Percentiles rank a stretch among this genome's conserved stretches.
Conservation (phyloP, 23 tunicate genomes). For the Botrylloides violaceus region DNA sequence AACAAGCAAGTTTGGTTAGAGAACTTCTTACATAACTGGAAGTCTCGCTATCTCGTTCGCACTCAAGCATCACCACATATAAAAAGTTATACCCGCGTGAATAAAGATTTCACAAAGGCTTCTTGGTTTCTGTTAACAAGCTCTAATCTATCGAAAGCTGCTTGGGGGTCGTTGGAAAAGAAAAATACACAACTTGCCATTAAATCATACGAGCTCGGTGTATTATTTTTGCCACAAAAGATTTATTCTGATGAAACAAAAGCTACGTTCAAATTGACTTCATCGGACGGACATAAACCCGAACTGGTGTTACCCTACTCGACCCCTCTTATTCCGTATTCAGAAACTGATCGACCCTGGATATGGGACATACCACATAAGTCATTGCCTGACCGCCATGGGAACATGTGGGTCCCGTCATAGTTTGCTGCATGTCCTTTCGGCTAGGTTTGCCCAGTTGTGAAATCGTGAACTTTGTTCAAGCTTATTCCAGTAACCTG, state of each 20-base stretch:
- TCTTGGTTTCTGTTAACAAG: constrained; percentile 92
- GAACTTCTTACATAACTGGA: constrained; percentile 62
- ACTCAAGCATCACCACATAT: constrained; percentile 77
- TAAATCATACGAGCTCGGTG: constrained; percentile 75
- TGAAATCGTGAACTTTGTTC: too few relatives aligned
- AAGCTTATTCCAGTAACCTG: too few relatives aligned
- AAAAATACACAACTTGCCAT: constrained; percentile 51
- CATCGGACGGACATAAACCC: not conserved
- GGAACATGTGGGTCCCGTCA: constrained; percentile 89
- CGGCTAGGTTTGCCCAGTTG: too few relatives aligned
- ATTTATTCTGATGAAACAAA: not conserved
- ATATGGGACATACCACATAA: constrained; percentile 71
- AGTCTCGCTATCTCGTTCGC: constrained; percentile 52
- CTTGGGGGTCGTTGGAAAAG: constrained; percentile 83
- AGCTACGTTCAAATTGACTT: not conserved
- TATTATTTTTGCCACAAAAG: constrained; percentile 50
- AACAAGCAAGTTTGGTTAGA: constrained; percentile 60
- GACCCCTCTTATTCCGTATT: constrained; percentile 43
- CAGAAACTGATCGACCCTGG: constrained; percentile 66
- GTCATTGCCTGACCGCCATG: constrained; percentile 63
- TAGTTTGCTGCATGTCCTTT: too few relatives aligned
- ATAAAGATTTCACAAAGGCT: constrained; percentile 55
- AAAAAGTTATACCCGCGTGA: constrained; percentile 60
- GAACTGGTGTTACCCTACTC: constrained; percentile 39
- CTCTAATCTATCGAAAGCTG: constrained; percentile 87